Evolutionary conservation across 2,113 vertebrate species (phyloP), one percentile per base, ranked within the genome.

Genomic region (Natator depressus): DNA sequence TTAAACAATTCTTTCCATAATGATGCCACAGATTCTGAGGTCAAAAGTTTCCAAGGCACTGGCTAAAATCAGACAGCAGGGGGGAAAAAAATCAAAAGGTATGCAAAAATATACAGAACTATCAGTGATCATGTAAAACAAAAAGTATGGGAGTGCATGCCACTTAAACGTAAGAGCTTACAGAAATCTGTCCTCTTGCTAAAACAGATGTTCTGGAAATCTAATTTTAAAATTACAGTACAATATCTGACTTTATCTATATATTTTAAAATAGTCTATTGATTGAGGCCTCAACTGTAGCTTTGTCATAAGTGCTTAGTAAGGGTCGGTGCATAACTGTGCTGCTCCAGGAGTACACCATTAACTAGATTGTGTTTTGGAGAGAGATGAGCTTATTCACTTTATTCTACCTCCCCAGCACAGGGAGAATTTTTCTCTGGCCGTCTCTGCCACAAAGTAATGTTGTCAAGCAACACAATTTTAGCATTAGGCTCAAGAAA

Each of bases 1-100:
- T 97, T 97, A 85, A 98, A 93, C 72, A 95, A 95, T 96, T 96
- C 88, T 94, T 97, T 96, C 96, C 55, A 94, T 31, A 96, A 90
- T 94, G 94, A 93, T 96, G 80, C 91, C 53, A 95, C 57, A 93
- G 89, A 95, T 90, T 96, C 95, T 96, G 83, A 97, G 97, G 96
- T 97, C 93, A 98, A 97, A 98, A 94, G 82, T 96, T 98, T 98
- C 93, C 88, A 90, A 80, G 86, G 81, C 90, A 95, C 88, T 91
- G 79, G 47, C 65, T 96, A 95, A 96, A 97, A 85, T 79, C 91
- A 95, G 85, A 93, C 51, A 96, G 38, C 75, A 96, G 72, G 89
- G 72, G 89, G 90, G 2, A 97, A 88, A 80, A 97, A 90, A 72
- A 95, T 80, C 75, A 94, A 97, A 97, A 97, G 84, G 10, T 91